These are phyloP conservation scores for Muscicapa comitata DNA, from an alignment of 2,797 vertebrate species.

Conservation along the genomic window DNA sequence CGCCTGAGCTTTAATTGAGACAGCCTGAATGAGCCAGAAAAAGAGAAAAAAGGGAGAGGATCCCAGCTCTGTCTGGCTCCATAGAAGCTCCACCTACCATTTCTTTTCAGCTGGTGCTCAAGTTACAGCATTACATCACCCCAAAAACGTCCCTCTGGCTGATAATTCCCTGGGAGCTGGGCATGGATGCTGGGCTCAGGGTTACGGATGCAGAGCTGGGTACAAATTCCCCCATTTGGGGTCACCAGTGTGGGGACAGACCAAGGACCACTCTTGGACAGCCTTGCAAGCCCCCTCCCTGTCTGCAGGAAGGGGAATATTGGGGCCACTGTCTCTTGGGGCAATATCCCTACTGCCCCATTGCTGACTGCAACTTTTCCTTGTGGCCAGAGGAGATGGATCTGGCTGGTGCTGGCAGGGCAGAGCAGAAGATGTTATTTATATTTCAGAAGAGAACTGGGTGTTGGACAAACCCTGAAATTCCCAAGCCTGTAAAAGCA, in stretches of 20 bases:
- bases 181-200: neutral
- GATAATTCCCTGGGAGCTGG: constrained; percentile 29
- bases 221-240: neutral
- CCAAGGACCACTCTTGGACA: neutral
- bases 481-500: constrained; percentile 58
- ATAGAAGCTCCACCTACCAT: constrained; percentile 68
- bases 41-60: constrained; percentile 61
- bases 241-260: neutral
- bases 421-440: neutral
- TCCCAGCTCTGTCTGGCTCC: constrained; percentile 68
- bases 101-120: constrained; percentile 55
- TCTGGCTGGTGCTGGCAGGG: neutral
- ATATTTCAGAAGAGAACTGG: constrained; percentile 17
- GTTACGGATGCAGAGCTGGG: accelerated
- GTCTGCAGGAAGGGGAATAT: neutral
- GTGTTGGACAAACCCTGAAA: constrained; percentile 26
- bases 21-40: constrained; percentile 60
- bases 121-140: constrained; percentile 63
- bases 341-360: accelerated
- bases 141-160: constrained; percentile 38
- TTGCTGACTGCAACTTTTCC: neutral
- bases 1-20: constrained; percentile 70
- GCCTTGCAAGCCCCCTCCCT: neutral
- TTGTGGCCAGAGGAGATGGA: neutral
- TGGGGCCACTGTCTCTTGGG: accelerated